Evolutionary conservation across 2,113 vertebrate genomes (phyloP).

Genomic region (Capreolus pygargus): DNA sequence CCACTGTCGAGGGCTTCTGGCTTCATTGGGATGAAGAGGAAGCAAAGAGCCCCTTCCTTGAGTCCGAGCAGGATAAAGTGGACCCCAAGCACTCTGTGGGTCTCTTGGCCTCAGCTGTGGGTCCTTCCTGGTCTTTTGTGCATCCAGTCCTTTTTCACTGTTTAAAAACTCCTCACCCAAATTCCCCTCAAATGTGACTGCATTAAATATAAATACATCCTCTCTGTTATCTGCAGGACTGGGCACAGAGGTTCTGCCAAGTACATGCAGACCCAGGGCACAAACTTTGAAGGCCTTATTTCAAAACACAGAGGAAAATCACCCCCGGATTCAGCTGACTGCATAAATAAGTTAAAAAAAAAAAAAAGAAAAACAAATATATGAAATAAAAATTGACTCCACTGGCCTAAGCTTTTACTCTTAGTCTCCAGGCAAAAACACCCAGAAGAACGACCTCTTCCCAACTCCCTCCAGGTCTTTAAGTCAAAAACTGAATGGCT

Average conservation of each 20-base stretch:
- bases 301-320: constrained; percentile 52
- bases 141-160: neutral
- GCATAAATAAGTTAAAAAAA: constrained; percentile 8
- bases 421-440: neutral
- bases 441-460: neutral
- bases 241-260: neutral
- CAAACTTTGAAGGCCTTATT: constrained; percentile 10
- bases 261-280: neutral
- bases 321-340: constrained; percentile 1
- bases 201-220: neutral
- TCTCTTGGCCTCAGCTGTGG: neutral
- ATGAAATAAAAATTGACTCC: neutral
- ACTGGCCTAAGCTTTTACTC: neutral
- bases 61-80: neutral
- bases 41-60: constrained; percentile 35
- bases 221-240: neutral
- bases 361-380: neutral
- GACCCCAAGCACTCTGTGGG: neutral
- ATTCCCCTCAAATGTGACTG: constrained; percentile 12
- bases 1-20: constrained; percentile 70
- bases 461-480: neutral
- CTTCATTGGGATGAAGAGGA: constrained; percentile 63
- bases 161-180: neutral
- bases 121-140: constrained; percentile 63
- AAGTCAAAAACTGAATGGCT: neutral